phyloP scores from a whole-genome alignment of 2,113 vertebrate species.

The Campylomormyrus numenius region DNA sequence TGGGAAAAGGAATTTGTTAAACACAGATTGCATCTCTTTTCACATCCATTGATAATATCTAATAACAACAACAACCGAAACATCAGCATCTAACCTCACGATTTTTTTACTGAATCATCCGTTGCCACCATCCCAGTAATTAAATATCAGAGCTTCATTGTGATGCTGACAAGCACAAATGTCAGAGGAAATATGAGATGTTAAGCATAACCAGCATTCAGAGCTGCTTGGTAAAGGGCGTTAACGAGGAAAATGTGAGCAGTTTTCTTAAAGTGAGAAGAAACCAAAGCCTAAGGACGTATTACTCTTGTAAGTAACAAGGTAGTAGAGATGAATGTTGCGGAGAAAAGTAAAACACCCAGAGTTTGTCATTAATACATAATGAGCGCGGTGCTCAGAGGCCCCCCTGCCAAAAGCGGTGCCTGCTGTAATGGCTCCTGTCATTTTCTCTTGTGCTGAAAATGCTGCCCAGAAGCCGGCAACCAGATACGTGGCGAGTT shows the following conservation, averaged over 20 bases:
- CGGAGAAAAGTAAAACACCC: not conserved
- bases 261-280: not conserved
- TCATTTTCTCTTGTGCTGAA: not conserved
- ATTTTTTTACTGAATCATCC: not conserved
- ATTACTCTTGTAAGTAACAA: not conserved
- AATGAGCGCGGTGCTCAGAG: not conserved
- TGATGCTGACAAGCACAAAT: not conserved
- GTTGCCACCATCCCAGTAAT: not conserved
- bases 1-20: not conserved
- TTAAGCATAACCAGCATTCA: not conserved
- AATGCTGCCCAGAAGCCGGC: not conserved
- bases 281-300: not conserved
- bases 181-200: not conserved
- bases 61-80: not conserved
- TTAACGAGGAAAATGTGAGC: not conserved
- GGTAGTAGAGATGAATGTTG: not conserved
- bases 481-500: not conserved
- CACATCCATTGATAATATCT: not conserved
- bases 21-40: not conserved
- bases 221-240: not conserved
- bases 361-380: conserved; percentile 1
- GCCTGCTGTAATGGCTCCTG: not conserved
- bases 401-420: not conserved
- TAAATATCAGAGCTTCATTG: not conserved
- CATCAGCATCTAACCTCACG: not conserved